These are phyloP conservation scores for Dascillus cervinus DNA, from an alignment of 2,888 invertebrate genomes.

Conservation along the genomic window DNA sequence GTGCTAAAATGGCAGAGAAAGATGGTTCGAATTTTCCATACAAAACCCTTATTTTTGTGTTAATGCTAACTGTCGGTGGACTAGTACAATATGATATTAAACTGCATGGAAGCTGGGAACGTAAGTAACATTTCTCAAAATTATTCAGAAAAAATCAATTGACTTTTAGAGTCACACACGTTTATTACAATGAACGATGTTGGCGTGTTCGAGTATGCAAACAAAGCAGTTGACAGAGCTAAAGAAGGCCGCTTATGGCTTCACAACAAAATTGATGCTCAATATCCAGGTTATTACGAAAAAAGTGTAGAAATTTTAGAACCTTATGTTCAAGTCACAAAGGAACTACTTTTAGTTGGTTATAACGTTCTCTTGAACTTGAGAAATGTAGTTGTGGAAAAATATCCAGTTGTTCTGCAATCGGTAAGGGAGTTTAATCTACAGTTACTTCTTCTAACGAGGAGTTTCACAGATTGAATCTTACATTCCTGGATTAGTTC, in stretches of 20 bases:
- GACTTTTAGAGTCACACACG: slow-evolving; percentile 50
- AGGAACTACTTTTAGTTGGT: slow-evolving; percentile 49
- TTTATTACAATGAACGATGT: too few relatives aligned
- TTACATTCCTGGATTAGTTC: slow-evolving; percentile 64
- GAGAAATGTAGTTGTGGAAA: slow-evolving; percentile 25
- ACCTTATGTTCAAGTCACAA: slow-evolving; percentile 55
- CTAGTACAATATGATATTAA: slow-evolving; percentile 59
- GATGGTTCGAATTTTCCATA: slow-evolving; percentile 48
- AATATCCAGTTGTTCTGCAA: slow-evolving; percentile 45
- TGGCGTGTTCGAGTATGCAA: slow-evolving; percentile 56
- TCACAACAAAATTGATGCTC: slow-evolving; percentile 59
- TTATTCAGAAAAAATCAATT: too few relatives aligned
- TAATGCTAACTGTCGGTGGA: slow-evolving; percentile 52
- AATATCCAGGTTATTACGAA: slow-evolving; percentile 59
- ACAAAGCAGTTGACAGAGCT: slow-evolving; percentile 54
- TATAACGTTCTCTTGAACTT: slow-evolving; percentile 41
- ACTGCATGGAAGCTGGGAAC: slow-evolving; percentile 59
- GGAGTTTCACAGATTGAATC: slow-evolving; percentile 57
- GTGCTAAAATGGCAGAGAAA: slow-evolving; percentile 41
- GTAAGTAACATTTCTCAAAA: too few relatives aligned
- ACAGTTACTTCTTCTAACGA: too few relatives aligned
- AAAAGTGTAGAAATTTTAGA: slow-evolving; percentile 47
- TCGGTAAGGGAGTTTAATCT: slow-evolving; percentile 45
- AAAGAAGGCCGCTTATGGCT: slow-evolving; percentile 54
- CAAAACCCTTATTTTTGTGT: slow-evolving; percentile 55